These are phyloP conservation scores for Callinectes sapidus DNA, from an alignment of 2,888 invertebrate genomes.

Conservation along the genomic window DNA sequence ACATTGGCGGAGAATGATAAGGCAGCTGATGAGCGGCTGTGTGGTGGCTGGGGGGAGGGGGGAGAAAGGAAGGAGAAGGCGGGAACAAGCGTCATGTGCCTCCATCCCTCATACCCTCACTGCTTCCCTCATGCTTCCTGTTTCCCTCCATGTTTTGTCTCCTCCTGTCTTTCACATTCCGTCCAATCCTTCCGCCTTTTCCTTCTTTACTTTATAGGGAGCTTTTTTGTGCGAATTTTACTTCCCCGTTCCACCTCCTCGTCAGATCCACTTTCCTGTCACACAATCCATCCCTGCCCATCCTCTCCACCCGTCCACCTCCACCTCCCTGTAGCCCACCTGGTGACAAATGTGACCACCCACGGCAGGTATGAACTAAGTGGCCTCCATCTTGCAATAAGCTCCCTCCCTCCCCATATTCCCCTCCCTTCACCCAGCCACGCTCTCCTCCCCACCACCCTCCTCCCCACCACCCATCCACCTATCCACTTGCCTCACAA, in stretches of 20 bases:
- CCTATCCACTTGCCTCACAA: neutral
- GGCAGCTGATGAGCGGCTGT: neutral
- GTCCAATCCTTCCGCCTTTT: neutral
- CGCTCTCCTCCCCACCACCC: neutral
- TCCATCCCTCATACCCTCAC: neutral
- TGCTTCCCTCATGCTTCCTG: neutral
- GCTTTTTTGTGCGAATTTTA: neutral
- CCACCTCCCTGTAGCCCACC: neutral
- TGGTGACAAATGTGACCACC: constrained; percentile 25
- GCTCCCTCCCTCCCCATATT: neutral
- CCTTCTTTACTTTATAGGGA: neutral
- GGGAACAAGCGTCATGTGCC: neutral
- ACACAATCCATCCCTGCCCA: neutral
- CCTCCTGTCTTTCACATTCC: neutral
- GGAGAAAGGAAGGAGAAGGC: neutral
- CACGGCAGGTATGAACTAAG: constrained; percentile 12
- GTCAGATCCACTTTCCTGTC: neutral
- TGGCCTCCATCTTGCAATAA: constrained; percentile 25
- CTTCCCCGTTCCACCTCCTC: neutral
- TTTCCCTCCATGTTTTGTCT: neutral
- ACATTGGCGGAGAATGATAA: neutral
- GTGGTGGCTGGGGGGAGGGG: neutral
- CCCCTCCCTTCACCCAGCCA: neutral
- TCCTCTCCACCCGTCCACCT: neutral
- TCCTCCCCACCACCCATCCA: neutral